Conservation (phyloP, 2,113 vertebrate genomes). For the Lophotis ruficrista region DNA sequence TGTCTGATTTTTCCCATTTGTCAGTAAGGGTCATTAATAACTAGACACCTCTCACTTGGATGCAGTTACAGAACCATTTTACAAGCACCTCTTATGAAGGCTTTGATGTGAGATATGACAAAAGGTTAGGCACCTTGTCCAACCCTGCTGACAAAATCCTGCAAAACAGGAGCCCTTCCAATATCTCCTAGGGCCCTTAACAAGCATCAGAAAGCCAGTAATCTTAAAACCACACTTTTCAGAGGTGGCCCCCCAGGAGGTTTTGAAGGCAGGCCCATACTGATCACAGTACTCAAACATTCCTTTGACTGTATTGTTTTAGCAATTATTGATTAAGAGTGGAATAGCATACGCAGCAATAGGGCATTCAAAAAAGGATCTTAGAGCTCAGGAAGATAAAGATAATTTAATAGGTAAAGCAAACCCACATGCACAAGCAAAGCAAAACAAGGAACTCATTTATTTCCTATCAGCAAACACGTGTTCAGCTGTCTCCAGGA, state of each 20-base stretch:
- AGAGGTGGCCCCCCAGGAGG: neutral
- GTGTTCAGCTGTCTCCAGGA: too few species aligned
- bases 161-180: neutral
- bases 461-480: too few species aligned
- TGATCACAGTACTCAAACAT: neutral
- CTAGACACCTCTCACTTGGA: too few species aligned
- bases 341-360: neutral
- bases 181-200: neutral
- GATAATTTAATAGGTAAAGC: too few species aligned
- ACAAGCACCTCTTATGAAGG: too few species aligned
- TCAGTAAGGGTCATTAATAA: neutral
- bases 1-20: neutral
- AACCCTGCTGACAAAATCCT: neutral
- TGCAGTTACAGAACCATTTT: too few species aligned
- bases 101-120: neutral
- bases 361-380: neutral
- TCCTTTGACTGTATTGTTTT: neutral
- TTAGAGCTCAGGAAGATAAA: too few species aligned
- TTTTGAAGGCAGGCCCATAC: accelerated
- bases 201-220: neutral
- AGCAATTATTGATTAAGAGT: neutral
- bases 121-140: neutral
- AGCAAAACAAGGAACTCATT: too few species aligned
- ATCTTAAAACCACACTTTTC: neutral
- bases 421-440: too few species aligned